Evolutionary conservation across 2,888 invertebrate species (phyloP).

Genomic region (Calliopum simillimum): DNA sequence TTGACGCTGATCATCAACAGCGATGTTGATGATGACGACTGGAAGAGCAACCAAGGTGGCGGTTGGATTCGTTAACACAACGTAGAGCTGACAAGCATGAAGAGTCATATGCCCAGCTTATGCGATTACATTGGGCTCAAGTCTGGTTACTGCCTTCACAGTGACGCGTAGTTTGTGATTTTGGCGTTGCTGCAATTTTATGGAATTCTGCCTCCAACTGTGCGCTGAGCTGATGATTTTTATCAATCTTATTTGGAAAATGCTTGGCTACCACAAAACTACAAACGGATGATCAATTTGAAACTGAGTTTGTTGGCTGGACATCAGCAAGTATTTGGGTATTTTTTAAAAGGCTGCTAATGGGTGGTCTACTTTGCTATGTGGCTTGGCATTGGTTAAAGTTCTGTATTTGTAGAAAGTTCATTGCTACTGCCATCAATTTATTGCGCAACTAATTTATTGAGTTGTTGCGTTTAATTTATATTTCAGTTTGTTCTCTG

Average conservation of each 20-base stretch:
- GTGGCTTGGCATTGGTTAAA: background rate
- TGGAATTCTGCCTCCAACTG: constrained; percentile 59
- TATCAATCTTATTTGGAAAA: constrained; percentile 61
- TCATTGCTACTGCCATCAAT: background rate
- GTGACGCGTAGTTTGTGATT: background rate
- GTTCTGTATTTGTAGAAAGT: background rate
- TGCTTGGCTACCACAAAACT: constrained; percentile 39
- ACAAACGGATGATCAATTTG: constrained; percentile 50
- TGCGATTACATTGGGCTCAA: background rate
- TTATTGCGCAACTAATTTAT: constrained; percentile 18
- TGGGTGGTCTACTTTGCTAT: background rate
- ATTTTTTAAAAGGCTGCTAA: background rate
- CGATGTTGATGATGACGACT: constrained; percentile 54
- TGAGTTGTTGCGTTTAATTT: constrained; percentile 12
- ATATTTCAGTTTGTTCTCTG: constrained; percentile 34
- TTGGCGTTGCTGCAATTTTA: constrained; percentile 10
- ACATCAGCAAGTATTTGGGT: constrained; percentile 53
- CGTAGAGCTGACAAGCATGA: constrained; percentile 22
- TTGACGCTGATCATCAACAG: constrained; percentile 65
- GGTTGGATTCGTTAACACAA: background rate
- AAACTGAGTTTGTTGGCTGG: constrained; percentile 54
- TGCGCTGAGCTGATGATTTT: constrained; percentile 58
- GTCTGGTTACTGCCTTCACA: background rate
- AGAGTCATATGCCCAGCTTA: constrained; percentile 3
- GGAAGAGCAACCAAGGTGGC: constrained; percentile 48